Evolutionary conservation across 2,888 invertebrate genomes (phyloP), one percentile per base, ranked within the genome.

Genomic region (Pollenia angustigena): DNA sequence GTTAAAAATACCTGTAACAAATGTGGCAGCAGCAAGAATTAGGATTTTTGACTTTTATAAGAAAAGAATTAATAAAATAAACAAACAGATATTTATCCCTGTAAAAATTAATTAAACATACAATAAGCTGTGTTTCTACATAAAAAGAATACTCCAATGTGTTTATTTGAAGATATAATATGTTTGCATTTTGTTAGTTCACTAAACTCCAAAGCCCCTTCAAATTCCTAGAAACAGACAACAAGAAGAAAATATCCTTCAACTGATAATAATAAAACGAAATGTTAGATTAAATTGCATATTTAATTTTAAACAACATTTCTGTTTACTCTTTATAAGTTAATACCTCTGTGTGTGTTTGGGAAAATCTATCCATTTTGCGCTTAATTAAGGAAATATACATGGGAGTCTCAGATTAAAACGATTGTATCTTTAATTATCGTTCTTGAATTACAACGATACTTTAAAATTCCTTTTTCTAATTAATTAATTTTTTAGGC

Each of bases 141-240:
- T 32, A 6, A 4, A 32, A 0, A 4, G 32, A 32, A 32, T 0
- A 32, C 6, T 32, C 1, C 32, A 56, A 42, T 60, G 66, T 66
- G 16, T 79, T 40, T 64, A 64, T 58, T 79, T 58, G 68, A 60
- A 68, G 58, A 79, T 79, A 48, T 79, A 79, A 79, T 14, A 9
- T 40, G 1, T 42, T n/a, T 40, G 14, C n/a, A 8, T 40, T 10
- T 56, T 23, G 23, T 23, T 23, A 12, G 11, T 56, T 23, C 23
- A 23, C 3, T 32, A 2, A 2, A 32, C 32, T 2, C 32, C 32
- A 32, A 32, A 32, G 2, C 32, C 32, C 32, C 32, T 32, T 32
- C 32, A 32, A 32, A 32, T 32, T 32, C 6, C 32, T 6, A 6
- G 6, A 6, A 32, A 4, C 32, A 32, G 32, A 6, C 32, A 32